Evolutionary conservation across 1,140 invertebrate species (phyloP).

Genomic region (Patella vulgata): DNA sequence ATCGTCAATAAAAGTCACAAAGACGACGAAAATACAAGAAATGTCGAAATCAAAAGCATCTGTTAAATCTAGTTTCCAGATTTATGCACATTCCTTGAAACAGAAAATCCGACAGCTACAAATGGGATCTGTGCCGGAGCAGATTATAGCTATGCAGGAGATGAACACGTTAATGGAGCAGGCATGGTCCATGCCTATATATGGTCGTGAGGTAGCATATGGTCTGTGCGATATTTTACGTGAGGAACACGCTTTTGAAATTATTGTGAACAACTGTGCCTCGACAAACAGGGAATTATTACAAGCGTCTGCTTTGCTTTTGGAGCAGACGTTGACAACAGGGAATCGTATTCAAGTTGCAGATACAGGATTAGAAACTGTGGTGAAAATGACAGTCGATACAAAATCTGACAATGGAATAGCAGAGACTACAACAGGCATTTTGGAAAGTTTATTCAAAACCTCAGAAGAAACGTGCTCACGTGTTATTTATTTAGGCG

Average conservation of each 20-base stretch:
- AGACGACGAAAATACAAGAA: constrained; percentile 11
- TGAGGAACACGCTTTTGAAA: constrained; percentile 85
- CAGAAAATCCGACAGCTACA: constrained; percentile 37
- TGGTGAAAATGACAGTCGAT: constrained; percentile 81
- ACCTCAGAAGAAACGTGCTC: constrained; percentile 89
- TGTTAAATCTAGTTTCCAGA: constrained; percentile 38
- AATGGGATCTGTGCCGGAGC: constrained; percentile 40
- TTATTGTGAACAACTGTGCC: constrained; percentile 70
- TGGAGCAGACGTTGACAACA: constrained; percentile 88
- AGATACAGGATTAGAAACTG: constrained; percentile 89
- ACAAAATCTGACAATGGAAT: constrained; percentile 77
- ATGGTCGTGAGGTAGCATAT: constrained; percentile 78
- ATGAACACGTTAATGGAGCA: constrained; percentile 66
- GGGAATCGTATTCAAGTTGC: constrained; percentile 96
- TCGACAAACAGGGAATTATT: constrained; percentile 52
- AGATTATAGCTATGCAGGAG: constrained; percentile 37
- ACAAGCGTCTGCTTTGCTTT: constrained; percentile 68
- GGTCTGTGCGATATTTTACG: constrained; percentile 86
- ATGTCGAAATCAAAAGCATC: constrained; percentile 26
- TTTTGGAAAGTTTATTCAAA: constrained; percentile 97
- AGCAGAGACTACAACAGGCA: constrained; percentile 91
- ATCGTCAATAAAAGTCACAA: constrained; percentile 11
- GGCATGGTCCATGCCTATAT: constrained; percentile 93
- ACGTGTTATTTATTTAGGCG: constrained; percentile 68
- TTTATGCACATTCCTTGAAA: constrained; percentile 37